Base-by-base conservation (phyloP, 2,797 vertebrate species). In the Chloroceryle amazona region DNA sequence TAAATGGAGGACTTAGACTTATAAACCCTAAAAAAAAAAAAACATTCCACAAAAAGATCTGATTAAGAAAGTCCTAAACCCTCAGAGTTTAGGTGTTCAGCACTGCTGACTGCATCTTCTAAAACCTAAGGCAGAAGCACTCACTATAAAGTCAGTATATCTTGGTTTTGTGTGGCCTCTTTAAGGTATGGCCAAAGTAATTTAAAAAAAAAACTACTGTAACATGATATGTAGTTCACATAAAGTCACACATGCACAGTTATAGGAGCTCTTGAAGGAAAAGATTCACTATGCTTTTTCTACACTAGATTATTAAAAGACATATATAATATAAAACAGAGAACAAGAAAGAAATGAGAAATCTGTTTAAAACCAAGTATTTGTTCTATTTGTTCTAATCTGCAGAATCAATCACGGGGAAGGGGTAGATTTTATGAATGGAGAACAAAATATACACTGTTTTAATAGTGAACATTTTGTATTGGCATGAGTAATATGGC, bases 391-490 rank as follows among this genome's bases (percentile, higher is more conserved):
- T 89, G 19, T 82, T 39, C 33, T 84, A 76, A 89, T 57, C 79
- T 96, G 95, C 37, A 91, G 72, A 95, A 95, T 81, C 65, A 81
- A 42, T 96, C 92, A 93, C 15, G 26, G 29, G 22, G 66, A 86
- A 81, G 35, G 7, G 66, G 28, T 67, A 63, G 71, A 79, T 93
- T 94, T 97, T 95, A 96, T 96, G 96, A 96, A 97, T 94, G 91
- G 52, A 85, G 85, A 86, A 95, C 46, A 93, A 95, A 85, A 93
- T 62, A 89, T 26, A 66, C 2, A 1, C 18, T 80, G 55, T 80
- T 95, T 86, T 61, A 82, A 84, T 55, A 93, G 52, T 82, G 92
- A 94, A 90, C 70, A 54, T 93, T 90, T 79, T 95, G 73, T 90
- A 81, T 93, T 79, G 73, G 60, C 42, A 96, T 84, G 67, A 93